Evolutionary conservation across 2,797 vertebrate genomes (phyloP), one percentile per base, ranked within the genome.

Genomic region (Aotus griseimembra): DNA sequence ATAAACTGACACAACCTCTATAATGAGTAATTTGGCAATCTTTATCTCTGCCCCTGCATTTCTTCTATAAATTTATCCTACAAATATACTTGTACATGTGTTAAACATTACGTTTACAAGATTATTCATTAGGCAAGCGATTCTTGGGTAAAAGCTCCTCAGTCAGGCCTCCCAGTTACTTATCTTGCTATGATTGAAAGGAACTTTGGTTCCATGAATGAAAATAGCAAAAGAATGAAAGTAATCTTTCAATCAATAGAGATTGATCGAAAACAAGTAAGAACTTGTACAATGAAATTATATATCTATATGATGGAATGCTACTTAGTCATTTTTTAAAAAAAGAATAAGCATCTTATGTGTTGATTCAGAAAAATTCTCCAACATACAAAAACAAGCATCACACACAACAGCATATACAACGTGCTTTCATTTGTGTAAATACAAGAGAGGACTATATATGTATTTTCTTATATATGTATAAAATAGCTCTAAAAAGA

Each of bases 321-420:
- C 33, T 80, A 86, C 30, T 6, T 88, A 88, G 76, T 48, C 8
- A 13, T 39, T 94, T 72, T 72, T 72, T 39, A 61, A 84, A 58
- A 48, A 55, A 86, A 48, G n/a, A 86, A 92, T 41, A 95, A 64
- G 10, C 30, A 73, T 7, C 86, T 75, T 70, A 93, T 41, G 15
- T 70, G 77, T 3, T 80, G 39, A 96, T 72, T 96, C 48, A 97
- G 79, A 97, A 93, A 95, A 94, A 72, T 89, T 75, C 36, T 96
- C 26, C n/a, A 93, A 92, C 17, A 86, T 58, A 86, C 0, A 61
- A 33, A 94, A 88, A 79, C 0, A 88, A 95, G 28, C 92, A 87
- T 2, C 19, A 33, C 50, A 92, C 58, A 8, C 28, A 88, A 77
- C 1, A 80, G 48, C 33, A 19, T 11, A 8, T 10, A 20, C 61